These are phyloP conservation scores for Ondatra zibethicus DNA, from an alignment of 2,113 vertebrate species.

Conservation along the genomic window DNA sequence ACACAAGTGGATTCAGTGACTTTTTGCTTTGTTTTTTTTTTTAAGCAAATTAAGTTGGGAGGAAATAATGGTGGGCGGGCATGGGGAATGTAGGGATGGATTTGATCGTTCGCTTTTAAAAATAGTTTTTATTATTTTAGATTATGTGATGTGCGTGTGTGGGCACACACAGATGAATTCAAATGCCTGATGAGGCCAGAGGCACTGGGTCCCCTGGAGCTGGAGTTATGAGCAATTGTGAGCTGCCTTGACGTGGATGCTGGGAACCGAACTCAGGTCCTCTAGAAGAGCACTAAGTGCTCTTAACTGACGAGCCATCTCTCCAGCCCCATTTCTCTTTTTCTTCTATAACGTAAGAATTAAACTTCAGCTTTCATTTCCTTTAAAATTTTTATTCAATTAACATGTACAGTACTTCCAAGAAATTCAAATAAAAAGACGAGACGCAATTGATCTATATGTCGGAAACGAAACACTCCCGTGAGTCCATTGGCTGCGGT, in stretches of 20 bases:
- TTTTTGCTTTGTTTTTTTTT: neutral
- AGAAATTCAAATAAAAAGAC: slow-evolving; percentile 12
- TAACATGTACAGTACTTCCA: neutral
- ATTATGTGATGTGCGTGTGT: neutral
- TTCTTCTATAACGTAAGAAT: neutral
- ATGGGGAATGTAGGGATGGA: neutral
- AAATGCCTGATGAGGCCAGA: neutral
- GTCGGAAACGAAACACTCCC: slow-evolving; percentile 11
- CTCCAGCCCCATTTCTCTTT: neutral
- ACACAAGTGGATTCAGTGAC: neutral
- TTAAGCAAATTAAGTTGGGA: neutral
- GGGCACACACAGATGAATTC: neutral
- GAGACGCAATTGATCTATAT: neutral
- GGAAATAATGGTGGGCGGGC: too few species aligned
- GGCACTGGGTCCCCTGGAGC: neutral
- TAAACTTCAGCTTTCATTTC: neutral
- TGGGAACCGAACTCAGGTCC: neutral
- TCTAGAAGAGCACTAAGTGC: neutral
- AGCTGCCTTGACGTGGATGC: neutral
- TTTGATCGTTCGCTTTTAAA: neutral
- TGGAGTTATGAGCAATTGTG: neutral
- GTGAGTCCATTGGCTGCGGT: neutral
- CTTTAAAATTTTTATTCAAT: neutral
- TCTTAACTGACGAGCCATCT: too few species aligned
- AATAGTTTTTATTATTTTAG: neutral